Base-by-base conservation (phyloP, 64 coral and sea anemone species). In the Hydrozoanthus tunicans region DNA sequence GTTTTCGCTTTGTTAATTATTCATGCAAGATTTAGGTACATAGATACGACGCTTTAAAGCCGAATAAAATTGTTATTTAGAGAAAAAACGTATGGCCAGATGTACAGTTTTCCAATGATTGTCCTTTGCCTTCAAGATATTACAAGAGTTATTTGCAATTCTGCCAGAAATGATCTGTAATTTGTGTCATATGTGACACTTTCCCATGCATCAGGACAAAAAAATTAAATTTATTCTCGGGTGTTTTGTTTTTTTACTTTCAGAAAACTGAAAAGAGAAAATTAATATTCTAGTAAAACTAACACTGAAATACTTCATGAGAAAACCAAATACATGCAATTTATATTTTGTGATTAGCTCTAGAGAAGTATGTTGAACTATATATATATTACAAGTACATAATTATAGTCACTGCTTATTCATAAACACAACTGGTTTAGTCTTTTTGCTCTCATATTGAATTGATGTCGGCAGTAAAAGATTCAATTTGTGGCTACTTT, bases 1-100 rank as follows among this genome's bases (percentile, higher is more conserved):
- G 54, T 51, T 64, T 54, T 81, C 6, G 17, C 52, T 68, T 54
- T 85, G 64, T 85, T 68, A 85, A 85, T 85, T 85, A 85, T 85
- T 85, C 64, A 85, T 85, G 8, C 25, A 53, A 65, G 43, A 64
- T 53, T 27, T 51, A 65, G 62, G 4, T 67, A 58, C 59, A 6
- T 17, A 69, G 62, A 67, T 82, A 51, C 52, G 15, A 56, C 43
- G 51, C 6, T 7, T 67, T n/a, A 53, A 7, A 67, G 10, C 55
- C 63, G 51, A 25, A 14, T 9, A 51, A 7, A 13, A 51, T 12
- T 14, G 25, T 4, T 13, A 9, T 64, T 26, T 15, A 78, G 32
- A 62, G 52, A 82, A 52, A 83, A 10, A 70, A 10, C 8, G 5
- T 0, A 5, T 67, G 52, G 15, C 55, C 13, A 67, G 24, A 85